phyloP scores from a whole-genome alignment of 2,113 vertebrate species.

The Menidia beryllina region DNA sequence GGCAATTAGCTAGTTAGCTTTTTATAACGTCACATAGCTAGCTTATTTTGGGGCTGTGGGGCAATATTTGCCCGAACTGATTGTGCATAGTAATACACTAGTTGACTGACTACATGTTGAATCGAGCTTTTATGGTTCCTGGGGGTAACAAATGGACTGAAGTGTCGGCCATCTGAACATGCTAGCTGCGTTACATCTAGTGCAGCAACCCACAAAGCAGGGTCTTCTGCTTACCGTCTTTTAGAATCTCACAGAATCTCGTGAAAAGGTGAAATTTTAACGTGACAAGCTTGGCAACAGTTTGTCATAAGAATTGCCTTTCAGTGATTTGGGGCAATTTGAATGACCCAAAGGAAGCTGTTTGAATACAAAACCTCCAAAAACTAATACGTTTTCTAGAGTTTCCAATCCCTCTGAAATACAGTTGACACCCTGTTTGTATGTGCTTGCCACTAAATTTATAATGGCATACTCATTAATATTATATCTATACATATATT shows the following conservation, averaged over 20 bases:
- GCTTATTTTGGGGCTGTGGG: not conserved
- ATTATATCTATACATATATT: too few relatives aligned
- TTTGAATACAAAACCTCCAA: not conserved
- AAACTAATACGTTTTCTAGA: too few relatives aligned
- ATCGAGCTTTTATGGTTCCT: not conserved
- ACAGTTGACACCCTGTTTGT: too few relatives aligned
- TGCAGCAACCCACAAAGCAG: not conserved
- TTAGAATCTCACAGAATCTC: not conserved
- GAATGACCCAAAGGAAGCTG: not conserved
- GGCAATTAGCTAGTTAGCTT: slow-evolving; percentile 45
- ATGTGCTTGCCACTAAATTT: not conserved
- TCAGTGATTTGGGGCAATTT: not conserved
- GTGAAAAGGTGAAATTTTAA: not conserved
- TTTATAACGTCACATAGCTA: not conserved
- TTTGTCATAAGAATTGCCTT: not conserved
- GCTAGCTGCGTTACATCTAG: not conserved
- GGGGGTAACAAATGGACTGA: not conserved
- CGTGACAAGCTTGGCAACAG: too few relatives aligned
- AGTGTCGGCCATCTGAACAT: not conserved
- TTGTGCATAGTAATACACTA: not conserved
- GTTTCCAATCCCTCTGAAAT: too few relatives aligned
- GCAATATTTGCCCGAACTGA: not conserved
- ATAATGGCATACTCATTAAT: not conserved
- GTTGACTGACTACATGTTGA: not conserved
- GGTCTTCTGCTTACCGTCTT: not conserved